Evolutionary conservation across 2,797 vertebrate species (phyloP).

Genomic region (Toxotes lorentzi): DNA sequence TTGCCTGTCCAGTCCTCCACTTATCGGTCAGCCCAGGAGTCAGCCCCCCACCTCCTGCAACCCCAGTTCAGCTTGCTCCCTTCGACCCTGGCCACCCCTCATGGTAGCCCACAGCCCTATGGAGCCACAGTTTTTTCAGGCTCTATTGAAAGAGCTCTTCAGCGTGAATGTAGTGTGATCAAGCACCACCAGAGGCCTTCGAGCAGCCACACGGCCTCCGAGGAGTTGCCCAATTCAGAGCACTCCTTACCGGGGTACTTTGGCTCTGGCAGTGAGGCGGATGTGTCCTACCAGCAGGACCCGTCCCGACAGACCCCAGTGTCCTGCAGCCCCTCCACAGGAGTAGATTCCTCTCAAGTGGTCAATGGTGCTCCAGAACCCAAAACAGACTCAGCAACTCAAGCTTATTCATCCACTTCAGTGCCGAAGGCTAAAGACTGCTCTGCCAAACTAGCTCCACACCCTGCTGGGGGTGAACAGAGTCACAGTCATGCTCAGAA

Average conservation of each 20-base stretch:
- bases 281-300: conserved; percentile 93
- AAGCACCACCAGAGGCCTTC: conserved; percentile 99
- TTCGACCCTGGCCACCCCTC: conserved; percentile 88
- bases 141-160: conserved; percentile 98
- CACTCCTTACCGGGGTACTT: conserved; percentile 95
- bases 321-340: conserved; percentile 89
- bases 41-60: conserved; percentile 97
- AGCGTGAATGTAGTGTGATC: conserved; percentile 99
- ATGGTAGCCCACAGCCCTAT: conserved; percentile 91
- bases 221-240: conserved; percentile 92
- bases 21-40: conserved; percentile 98
- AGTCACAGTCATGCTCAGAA: conserved; percentile 85
- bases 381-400: conserved; percentile 87
- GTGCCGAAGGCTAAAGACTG: conserved; percentile 89
- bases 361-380: conserved; percentile 89
- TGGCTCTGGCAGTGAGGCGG: conserved; percentile 82
- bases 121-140: conserved; percentile 92
- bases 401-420: conserved; percentile 88
- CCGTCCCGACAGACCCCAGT: conserved; percentile 89
- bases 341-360: conserved; percentile 89
- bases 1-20: conserved; percentile 97
- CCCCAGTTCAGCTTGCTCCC: conserved; percentile 96
- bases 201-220: conserved; percentile 91
- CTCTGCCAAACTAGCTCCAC: conserved; percentile 88
- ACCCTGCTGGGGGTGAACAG: conserved; percentile 86